Conservation (phyloP, 2,888 invertebrate genomes). For the Zonitis immaculata region DNA sequence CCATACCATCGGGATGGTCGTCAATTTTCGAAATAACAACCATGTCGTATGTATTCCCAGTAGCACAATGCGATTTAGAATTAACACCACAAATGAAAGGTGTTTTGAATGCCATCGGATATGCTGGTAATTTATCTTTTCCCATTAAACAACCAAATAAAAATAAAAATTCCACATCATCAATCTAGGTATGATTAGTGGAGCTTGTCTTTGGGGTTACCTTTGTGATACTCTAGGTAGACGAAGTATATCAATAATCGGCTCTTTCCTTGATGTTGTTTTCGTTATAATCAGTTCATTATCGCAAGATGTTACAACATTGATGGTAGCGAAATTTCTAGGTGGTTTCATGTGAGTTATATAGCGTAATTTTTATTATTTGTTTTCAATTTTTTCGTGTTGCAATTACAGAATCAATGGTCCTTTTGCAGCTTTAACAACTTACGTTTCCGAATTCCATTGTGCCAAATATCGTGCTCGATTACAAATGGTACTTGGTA, state of each 20-base stretch:
- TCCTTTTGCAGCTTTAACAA: conserved; percentile 67
- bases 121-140: too few relatives aligned
- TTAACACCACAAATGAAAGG: conserved; percentile 67
- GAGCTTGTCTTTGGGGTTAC: conserved; percentile 57
- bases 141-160: too few relatives aligned
- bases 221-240: conserved; percentile 70
- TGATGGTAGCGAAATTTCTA: conserved; percentile 66
- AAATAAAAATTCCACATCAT: too few relatives aligned
- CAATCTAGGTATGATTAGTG: not conserved
- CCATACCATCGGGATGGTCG: conserved; percentile 62
- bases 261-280: conserved; percentile 59
- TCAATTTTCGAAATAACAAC: conserved; percentile 68
- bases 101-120: conserved; percentile 66
- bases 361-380: too few relatives aligned
- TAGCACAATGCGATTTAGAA: conserved; percentile 69
- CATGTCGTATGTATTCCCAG: conserved; percentile 68
- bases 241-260: conserved; percentile 61
- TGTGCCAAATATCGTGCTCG: conserved; percentile 59
- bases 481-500: conserved; percentile 61
- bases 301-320: conserved; percentile 61
- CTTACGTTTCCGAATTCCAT: conserved; percentile 72
- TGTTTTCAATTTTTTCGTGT: too few relatives aligned
- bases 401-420: conserved; percentile 59
- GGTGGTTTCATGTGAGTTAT: conserved; percentile 71
- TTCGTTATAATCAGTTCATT: conserved; percentile 61